Evolutionary conservation across 2,888 invertebrate species (phyloP), one percentile per base, ranked within the genome.

Genomic region (Lingula anatina): DNA sequence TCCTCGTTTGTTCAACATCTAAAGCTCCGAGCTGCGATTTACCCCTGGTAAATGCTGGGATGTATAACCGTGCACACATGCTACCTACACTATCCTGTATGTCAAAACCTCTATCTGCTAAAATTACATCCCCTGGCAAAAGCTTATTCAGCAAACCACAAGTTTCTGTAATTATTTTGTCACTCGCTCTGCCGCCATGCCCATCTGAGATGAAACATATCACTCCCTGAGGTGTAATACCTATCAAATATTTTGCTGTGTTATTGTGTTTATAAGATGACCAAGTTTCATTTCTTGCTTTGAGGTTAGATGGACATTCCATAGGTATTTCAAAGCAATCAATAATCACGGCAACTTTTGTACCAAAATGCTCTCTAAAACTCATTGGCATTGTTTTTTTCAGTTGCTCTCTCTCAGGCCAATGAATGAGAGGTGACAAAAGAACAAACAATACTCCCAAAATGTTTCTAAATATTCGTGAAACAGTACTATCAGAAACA

Each of bases 241-340:
- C 21, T 23, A 42, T 25, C 12, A 42, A 25, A 25, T 12, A 7
- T 20, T 42, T 42, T 9, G 24, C 5, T 5, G 42, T 42, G 25
- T 25, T 42, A 25, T n/a, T 12, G 20, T 21, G 25, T 48, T 56
- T 56, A 27, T 56, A 56, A 27, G 52, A 49, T 4, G 49, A 49
- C 53, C 53, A 54, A 20, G 56, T 54, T 3, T 39, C 9, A 9
- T 43, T 50, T 25, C 50, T 21, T 2, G 53, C 47, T 36, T 45
- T 51, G 21, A 56, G 35, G 25, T 53, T 51, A 7, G 43, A 42
- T n/a, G 56, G 53, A 18, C 53, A n/a, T 23, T 42, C 23, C 23
- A 50, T 53, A 45, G 44, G 49, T 0, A 55, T 50, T 37, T 55
- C 56, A 23, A 46, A 43, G 20, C 53, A 55, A 31, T 55, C 55